These are phyloP conservation scores for Sylvilagus floridanus DNA, from an alignment of 2,797 vertebrate species.

Conservation along the genomic window DNA sequence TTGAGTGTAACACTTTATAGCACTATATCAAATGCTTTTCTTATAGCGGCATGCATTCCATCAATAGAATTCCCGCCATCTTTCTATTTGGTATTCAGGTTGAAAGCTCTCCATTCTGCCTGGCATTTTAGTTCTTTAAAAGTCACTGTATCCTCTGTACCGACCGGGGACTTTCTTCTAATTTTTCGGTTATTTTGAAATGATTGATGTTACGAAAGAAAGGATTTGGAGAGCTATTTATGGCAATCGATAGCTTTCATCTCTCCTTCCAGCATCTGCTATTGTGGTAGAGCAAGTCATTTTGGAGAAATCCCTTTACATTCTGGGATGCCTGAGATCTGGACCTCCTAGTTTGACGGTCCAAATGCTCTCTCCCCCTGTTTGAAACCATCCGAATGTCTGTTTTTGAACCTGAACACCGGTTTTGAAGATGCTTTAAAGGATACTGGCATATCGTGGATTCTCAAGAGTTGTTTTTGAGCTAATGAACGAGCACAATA, in stretches of 20 bases:
- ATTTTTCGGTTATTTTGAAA: conserved; percentile 81
- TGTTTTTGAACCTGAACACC: background rate
- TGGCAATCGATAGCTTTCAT: conserved; percentile 76
- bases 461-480: conserved; percentile 22
- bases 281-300: conserved; percentile 67
- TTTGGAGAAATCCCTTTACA: conserved; percentile 72
- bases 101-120: conserved; percentile 77
- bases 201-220: conserved; percentile 78
- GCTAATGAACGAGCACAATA: conserved; percentile 51
- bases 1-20: conserved; percentile 82
- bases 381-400: conserved; percentile 12
- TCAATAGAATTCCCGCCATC: conserved; percentile 74
- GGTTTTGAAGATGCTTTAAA: conserved; percentile 55
- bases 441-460: background rate
- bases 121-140: conserved; percentile 81
- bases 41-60: conserved; percentile 82
- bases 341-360: conserved; percentile 32
- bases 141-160: conserved; percentile 78
- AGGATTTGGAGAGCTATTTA: conserved; percentile 77
- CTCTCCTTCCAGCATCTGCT: conserved; percentile 67
- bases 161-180: conserved; percentile 75
- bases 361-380: background rate
- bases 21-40: conserved; percentile 87
- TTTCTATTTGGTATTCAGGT: conserved; percentile 79
- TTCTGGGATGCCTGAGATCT: conserved; percentile 30